Conservation (phyloP, 2,888 invertebrate species). For the Prosopocoilus inquinatus region DNA sequence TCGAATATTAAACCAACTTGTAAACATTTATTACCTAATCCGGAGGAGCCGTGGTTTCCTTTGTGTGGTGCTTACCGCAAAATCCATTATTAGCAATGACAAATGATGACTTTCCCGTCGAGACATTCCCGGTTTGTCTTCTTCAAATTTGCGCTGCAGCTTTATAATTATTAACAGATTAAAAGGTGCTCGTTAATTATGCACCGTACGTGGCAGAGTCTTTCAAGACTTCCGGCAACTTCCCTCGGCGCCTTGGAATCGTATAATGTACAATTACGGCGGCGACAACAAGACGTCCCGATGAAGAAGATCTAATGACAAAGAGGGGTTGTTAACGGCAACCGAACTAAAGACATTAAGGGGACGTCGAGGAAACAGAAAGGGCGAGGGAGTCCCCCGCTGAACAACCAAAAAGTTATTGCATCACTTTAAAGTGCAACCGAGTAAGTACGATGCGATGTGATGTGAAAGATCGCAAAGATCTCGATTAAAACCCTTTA, state of each 20-base stretch:
- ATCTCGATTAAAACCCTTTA: background rate
- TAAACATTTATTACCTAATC: no score
- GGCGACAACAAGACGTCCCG: conserved; percentile 28
- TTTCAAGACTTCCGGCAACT: background rate
- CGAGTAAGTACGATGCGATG: conserved; percentile 40
- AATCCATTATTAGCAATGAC: no score
- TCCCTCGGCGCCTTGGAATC: conserved; percentile 1
- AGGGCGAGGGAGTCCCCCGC: conserved; percentile 18
- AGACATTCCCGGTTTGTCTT: no score
- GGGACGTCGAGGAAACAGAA: conserved; percentile 24
- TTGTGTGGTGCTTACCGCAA: no score
- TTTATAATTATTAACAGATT: no score
- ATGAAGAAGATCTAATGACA: conserved; percentile 34
- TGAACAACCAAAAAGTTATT: conserved; percentile 29
- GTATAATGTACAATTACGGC: conserved; percentile 19
- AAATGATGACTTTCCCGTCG: no score
- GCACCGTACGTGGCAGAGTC: no score
- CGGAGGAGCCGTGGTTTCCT: no score
- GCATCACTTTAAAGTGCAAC: conserved; percentile 39
- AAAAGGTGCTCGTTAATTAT: no score
- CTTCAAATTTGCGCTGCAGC: no score
- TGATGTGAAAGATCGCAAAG: conserved; percentile 32
- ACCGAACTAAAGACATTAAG: conserved; percentile 32
- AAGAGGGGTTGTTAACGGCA: conserved; percentile 34
- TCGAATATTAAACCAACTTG: no score